Percentiles rank a stretch among this genome's conserved stretches.
phyloP scores from a whole-genome alignment of 2,888 invertebrate genomes.

The Mactromeris polynyma region DNA sequence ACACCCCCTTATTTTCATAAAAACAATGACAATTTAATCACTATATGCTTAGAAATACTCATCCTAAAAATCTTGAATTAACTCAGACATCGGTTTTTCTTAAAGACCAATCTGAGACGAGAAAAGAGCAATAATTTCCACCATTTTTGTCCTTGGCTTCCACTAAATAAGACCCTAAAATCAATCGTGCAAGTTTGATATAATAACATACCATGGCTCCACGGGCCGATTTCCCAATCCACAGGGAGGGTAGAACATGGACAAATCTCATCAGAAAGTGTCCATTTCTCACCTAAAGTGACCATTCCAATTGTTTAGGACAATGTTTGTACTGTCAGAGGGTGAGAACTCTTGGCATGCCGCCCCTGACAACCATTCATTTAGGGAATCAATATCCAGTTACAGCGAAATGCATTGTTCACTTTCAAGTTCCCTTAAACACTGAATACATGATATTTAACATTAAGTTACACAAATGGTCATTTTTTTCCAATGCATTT shows the following conservation, averaged over 20 bases:
- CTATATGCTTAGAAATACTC: constrained; percentile 38
- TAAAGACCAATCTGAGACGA: constrained; percentile 25
- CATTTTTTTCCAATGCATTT: not conserved
- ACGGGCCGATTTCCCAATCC: constrained; percentile 50
- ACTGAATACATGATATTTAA: not conserved
- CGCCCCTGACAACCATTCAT: constrained; percentile 59
- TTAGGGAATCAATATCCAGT: constrained; percentile 58
- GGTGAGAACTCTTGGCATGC: constrained; percentile 19
- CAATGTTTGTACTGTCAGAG: constrained; percentile 65
- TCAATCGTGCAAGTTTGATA: not conserved
- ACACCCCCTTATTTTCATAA: constrained; percentile 53
- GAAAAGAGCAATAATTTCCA: constrained; percentile 35
- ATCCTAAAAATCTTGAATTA: constrained; percentile 34
- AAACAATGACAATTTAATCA: constrained; percentile 49
- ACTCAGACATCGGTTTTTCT: constrained; percentile 36
- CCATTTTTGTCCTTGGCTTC: constrained; percentile 1
- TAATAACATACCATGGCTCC: constrained; percentile 45
- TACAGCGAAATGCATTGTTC: not conserved
- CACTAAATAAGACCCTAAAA: not conserved
- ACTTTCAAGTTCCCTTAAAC: not conserved
- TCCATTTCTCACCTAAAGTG: constrained; percentile 69
- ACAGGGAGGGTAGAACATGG: constrained; percentile 57
- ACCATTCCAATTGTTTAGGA: constrained; percentile 59
- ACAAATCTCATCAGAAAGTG: constrained; percentile 57
- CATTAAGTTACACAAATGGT: not conserved